phyloP scores from a whole-genome alignment of 23 tunicate species.

The Oikopleura dioica region DNA sequence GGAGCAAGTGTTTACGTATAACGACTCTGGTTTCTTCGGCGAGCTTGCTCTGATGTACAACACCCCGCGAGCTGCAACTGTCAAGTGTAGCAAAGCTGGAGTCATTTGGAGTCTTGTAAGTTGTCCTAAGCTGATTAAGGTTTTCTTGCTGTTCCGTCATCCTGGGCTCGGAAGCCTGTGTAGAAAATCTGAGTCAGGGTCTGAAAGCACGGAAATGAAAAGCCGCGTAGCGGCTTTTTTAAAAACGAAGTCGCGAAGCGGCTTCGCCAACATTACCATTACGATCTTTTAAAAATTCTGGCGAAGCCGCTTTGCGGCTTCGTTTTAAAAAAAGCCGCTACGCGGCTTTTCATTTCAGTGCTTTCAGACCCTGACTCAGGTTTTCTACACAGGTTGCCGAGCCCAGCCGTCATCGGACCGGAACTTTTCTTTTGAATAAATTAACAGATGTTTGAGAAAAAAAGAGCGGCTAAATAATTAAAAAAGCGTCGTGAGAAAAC shows the following conservation, averaged over 20 bases:
- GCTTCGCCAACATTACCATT: neutral
- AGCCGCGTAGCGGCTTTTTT: neutral
- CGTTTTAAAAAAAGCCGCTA: too few species aligned
- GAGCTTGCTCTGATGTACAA: constrained; percentile 96
- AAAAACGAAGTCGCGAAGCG: neutral
- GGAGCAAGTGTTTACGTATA: constrained; percentile 17
- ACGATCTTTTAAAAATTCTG: neutral
- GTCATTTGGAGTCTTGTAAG: constrained; percentile 90
- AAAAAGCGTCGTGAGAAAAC: too few species aligned
- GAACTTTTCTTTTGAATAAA: too few species aligned
- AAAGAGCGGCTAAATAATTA: too few species aligned
- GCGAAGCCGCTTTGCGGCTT: neutral
- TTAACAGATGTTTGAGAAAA: too few species aligned
- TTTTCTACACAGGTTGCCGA: too few species aligned
- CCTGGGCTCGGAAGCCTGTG: too few species aligned
- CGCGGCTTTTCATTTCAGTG: too few species aligned
- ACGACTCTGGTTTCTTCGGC: constrained; percentile 73
- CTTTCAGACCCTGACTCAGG: too few species aligned
- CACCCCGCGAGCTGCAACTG: constrained; percentile 75
- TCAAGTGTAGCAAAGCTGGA: constrained; percentile 56
- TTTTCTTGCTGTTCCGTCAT: too few species aligned
- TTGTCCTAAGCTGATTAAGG: too few species aligned
- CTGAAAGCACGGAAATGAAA: neutral
- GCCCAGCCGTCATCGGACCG: too few species aligned
- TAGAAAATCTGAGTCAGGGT: neutral